Evolutionary conservation across 2,888 invertebrate species (phyloP), one percentile per base, ranked within the genome.

Genomic region (Idaea dimidiata): DNA sequence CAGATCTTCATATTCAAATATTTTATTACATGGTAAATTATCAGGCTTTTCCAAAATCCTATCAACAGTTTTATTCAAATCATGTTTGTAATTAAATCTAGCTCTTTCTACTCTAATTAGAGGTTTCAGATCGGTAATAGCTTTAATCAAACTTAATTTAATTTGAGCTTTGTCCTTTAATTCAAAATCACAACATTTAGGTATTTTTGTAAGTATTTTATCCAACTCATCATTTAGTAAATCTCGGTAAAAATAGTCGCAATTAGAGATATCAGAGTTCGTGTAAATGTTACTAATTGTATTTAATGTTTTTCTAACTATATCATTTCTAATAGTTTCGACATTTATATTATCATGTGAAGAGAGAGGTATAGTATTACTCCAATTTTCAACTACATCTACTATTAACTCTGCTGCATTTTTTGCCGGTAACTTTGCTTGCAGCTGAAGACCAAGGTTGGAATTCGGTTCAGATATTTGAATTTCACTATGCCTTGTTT

Each of bases 231-330:
- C 72, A 60, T 82, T 80, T 10, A 88, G 65, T 31, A 83, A 66
- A 53, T 75, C 70, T 57, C 78, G 72, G 62, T 83, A 88, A 14
- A 80, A 60, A 17, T 75, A 63, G 66, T 83, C 76, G 64, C 84
- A 76, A 18, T 80, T 73, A 65, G 86, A 82, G 18, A 76, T 76
- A 62, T 76, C 72, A 1, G 81, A 69, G 65, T 82, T 75, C 67
- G 76, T 72, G 61, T 87, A 84, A 0, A 88, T 68, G 74, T 87
- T 84, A 62, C 78, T 82, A 32, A 88, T 76, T 75, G 84, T 84
- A 17, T 80, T 80, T 3, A 86, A 72, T n/a, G 88, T 78, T 79
- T 79, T 82, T 10, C 78, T 80, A 7, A 70, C 71, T 58, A 85
- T 58, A 17, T 79, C 72, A 31, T 83, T 80, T 74, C 71, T 81